These are phyloP conservation scores for Andrena cerasifolii DNA, from an alignment of 1,140 invertebrate species.

Conservation along the genomic window DNA sequence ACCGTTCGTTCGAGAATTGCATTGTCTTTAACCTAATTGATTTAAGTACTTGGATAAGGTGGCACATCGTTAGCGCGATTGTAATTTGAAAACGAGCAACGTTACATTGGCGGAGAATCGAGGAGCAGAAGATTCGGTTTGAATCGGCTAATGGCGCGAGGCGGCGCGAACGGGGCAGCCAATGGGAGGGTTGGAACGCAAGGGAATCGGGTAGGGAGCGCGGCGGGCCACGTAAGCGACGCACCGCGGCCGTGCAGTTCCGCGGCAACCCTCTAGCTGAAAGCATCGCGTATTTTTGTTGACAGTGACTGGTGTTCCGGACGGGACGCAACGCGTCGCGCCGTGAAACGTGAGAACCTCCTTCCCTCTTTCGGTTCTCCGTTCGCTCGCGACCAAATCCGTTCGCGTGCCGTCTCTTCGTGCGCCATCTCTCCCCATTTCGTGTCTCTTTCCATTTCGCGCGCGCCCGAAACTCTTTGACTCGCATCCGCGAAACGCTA, in stretches of 20 bases:
- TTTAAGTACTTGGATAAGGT: too few species aligned
- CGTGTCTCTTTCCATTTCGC: not conserved
- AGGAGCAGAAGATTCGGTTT: not conserved
- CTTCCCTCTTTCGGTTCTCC: conserved; percentile 21
- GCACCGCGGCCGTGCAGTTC: conserved; percentile 56
- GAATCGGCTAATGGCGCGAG: conserved; percentile 18
- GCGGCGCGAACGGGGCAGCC: conserved; percentile 8
- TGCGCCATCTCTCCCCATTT: not conserved
- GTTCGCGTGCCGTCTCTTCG: conserved; percentile 34
- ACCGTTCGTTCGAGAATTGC: too few species aligned
- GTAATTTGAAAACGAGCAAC: too few species aligned
- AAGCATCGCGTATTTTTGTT: conserved; percentile 9
- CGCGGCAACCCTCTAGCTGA: conserved; percentile 56
- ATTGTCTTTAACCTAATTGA: too few species aligned
- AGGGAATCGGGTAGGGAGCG: not conserved
- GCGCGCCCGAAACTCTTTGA: conserved; percentile 13
- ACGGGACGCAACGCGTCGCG: conserved; percentile 29
- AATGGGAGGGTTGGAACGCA: not conserved
- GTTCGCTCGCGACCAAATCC: conserved; percentile 55
- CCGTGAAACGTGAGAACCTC: conserved; percentile 63
- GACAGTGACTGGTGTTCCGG: conserved; percentile 38
- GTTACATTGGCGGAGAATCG: not conserved
- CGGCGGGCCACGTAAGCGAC: not conserved
- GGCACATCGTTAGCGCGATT: too few species aligned
- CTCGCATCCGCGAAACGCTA: not conserved